These are phyloP conservation scores for Mallotus villosus DNA, from an alignment of 2,797 vertebrate genomes.

Conservation along the genomic window DNA sequence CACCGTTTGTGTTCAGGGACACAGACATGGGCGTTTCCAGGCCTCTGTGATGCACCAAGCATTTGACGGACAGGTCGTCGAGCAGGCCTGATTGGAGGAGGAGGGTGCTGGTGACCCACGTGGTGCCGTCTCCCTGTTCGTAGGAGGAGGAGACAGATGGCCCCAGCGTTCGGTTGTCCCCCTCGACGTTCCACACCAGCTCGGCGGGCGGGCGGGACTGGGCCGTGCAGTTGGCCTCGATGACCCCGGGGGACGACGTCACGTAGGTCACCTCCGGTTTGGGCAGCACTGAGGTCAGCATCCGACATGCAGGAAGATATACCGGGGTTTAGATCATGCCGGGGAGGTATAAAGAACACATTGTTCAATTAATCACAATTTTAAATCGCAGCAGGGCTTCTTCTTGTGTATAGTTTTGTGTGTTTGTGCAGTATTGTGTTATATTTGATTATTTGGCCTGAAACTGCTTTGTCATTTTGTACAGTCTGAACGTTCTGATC, in stretches of 20 bases:
- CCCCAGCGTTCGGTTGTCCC: conserved; percentile 66
- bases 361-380: not conserved
- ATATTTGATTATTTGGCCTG: not conserved
- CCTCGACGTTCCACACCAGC: conserved; percentile 66
- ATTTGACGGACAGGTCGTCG: conserved; percentile 58
- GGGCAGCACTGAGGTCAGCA: conserved; percentile 67
- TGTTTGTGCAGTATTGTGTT: not conserved
- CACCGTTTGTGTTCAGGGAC: conserved; percentile 57
- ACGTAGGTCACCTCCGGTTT: conserved; percentile 64
- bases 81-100: conserved; percentile 57
- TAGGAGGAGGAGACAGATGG: conserved; percentile 47
- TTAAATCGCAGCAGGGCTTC: not conserved
- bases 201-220: conserved; percentile 67
- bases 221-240: conserved; percentile 76
- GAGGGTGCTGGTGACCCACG: conserved; percentile 69
- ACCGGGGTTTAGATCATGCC: not conserved
- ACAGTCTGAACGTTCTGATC: conserved; percentile 10
- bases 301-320: not conserved
- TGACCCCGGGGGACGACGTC: conserved; percentile 52
- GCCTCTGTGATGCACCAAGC: conserved; percentile 70
- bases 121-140: conserved; percentile 72
- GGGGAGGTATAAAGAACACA: not conserved
- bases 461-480: not conserved
- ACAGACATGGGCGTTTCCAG: conserved; percentile 58
- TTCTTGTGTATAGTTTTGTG: not conserved